A percentile compares a stretch with the other conserved stretches of the same genome.
These are phyloP conservation scores for Eufriesea mexicana DNA, from an alignment of 1,140 invertebrate genomes.

Conservation along the genomic window DNA sequence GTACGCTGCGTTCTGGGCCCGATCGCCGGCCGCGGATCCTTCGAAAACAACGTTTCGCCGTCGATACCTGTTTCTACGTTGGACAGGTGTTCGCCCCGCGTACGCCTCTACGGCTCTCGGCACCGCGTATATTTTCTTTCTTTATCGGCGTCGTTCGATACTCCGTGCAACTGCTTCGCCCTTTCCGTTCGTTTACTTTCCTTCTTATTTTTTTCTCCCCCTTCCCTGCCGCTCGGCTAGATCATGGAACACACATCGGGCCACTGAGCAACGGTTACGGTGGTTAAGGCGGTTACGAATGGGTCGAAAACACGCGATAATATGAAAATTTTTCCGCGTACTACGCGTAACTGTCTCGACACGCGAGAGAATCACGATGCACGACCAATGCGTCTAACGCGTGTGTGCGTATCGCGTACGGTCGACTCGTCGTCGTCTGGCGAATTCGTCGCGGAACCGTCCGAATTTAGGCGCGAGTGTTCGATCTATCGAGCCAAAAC, in stretches of 20 bases:
- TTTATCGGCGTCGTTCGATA: slow-evolving; percentile 36
- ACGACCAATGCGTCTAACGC: background rate
- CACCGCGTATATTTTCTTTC: slow-evolving; percentile 17
- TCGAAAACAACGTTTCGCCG: slow-evolving; percentile 19
- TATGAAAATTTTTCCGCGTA: slow-evolving; percentile 18
- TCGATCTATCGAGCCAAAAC: background rate
- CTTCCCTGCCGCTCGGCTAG: background rate
- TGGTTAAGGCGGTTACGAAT: background rate
- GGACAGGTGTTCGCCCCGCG: slow-evolving; percentile 40
- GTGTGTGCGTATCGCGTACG: background rate
- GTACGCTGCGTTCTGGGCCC: background rate
- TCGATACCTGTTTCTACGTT: slow-evolving; percentile 46
- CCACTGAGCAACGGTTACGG: background rate
- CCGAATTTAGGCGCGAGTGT: background rate
- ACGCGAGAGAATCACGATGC: background rate
- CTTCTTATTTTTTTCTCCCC: background rate
- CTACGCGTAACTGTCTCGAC: background rate
- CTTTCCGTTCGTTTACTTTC: background rate
- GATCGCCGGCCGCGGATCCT: background rate
- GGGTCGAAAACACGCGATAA: slow-evolving; percentile 19
- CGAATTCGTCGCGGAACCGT: background rate
- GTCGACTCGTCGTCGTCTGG: background rate
- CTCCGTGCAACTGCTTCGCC: background rate
- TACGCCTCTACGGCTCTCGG: background rate
- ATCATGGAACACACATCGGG: background rate